Evolutionary conservation across 2,797 vertebrate species (phyloP), one percentile per base, ranked within the genome.

Genomic region (Leptoclinus maculatus): DNA sequence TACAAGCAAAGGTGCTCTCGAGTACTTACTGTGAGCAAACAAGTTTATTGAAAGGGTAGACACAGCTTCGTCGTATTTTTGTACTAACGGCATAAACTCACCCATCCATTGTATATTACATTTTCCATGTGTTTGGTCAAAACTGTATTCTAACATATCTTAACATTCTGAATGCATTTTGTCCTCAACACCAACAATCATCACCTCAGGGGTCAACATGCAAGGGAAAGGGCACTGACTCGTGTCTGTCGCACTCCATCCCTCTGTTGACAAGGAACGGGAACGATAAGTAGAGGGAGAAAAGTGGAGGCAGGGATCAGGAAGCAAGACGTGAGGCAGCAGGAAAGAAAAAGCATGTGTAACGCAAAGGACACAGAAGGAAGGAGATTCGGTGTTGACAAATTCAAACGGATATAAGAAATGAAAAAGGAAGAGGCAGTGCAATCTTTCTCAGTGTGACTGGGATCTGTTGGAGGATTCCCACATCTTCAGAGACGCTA

Each of bases 401-500:
- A 66, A 86, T 41, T 76, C 71, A 66, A 75, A 75, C 23, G 11
- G 64, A 36, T 78, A 63, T 49, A 17, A 41, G 13, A 75, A 47
- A 73, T 71, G 45, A 73, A 29, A 64, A 76, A 36, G 14, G 43
- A 66, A 63, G 59, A 54, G 32, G 45, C 23, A 14, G 38, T 2
- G 53, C n/a, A 36, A 56, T 82, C 14, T 72, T 58, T 71, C 58
- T 64, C 43, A 68, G 65, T 56, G n/a, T 57, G 45, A 67, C 36
- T 47, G 34, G 51, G 34, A 29, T 74, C 76, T 62, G 60, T 77
- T 13, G 2, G 66, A 87, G 67, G 71, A 83, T 73, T 87, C 58
- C 69, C 10, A 17, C 58, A 57, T 86, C 67, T 71, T 71, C 59
- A 76, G 76, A 87, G 66, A 67, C 13, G 17, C 71, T 83, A 66